Evolutionary conservation across 2,797 vertebrate species (phyloP).

Genomic region (Petrocephalus sullivani): DNA sequence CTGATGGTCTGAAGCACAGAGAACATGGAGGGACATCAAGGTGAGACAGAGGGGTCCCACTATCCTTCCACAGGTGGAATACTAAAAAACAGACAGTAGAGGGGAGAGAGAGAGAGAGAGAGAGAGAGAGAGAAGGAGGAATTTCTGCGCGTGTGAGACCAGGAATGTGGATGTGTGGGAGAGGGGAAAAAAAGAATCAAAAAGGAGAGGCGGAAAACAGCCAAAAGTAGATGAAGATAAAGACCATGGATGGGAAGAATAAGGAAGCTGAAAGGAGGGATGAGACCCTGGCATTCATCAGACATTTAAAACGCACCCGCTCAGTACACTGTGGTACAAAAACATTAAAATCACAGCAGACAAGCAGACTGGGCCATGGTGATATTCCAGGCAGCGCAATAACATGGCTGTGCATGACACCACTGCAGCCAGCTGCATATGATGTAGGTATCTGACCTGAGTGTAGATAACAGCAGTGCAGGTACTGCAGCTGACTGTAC

Average conservation of each 20-base stretch:
- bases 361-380: neutral
- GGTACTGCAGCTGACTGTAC: too few relatives aligned
- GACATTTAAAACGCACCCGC: neutral
- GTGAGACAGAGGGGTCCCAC: neutral
- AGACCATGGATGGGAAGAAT: neutral
- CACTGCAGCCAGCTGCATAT: neutral
- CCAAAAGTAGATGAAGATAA: neutral
- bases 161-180: neutral
- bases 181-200: neutral
- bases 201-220: neutral
- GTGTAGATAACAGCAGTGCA: too few relatives aligned
- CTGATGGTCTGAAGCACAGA: slow-evolving; percentile 10
- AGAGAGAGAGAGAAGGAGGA: slow-evolving; percentile 16
- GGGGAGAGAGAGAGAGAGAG: neutral
- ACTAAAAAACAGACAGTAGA: neutral
- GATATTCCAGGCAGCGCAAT: neutral
- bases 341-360: neutral
- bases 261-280: neutral
- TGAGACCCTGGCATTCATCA: neutral
- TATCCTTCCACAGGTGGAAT: neutral
- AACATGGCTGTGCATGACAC: neutral
- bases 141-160: neutral
- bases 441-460: too few relatives aligned
- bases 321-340: neutral
- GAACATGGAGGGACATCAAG: neutral